Conservation (phyloP, 1,140 invertebrate genomes). For the Cephus cinctus region DNA sequence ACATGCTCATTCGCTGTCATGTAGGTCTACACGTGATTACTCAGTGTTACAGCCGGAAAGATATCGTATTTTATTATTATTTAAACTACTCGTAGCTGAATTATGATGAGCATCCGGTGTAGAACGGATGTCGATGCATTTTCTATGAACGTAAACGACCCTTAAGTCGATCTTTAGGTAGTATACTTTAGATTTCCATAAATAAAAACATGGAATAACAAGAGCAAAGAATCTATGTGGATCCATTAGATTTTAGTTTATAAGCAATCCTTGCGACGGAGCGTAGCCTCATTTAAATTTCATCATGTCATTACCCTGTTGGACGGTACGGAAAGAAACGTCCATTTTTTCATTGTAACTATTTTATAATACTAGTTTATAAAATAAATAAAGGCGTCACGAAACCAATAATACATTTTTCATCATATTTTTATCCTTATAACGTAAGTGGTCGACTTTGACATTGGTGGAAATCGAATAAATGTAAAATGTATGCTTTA, state of each 20-base stretch:
- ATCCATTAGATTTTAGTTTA: not conserved
- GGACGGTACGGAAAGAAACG: not conserved
- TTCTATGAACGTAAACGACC: too few species aligned
- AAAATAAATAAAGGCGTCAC: not conserved
- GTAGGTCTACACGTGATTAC: too few species aligned
- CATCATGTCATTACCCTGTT: not conserved
- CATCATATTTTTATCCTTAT: too few species aligned
- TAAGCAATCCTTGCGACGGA: not conserved
- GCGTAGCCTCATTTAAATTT: not conserved
- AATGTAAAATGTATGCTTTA: slow-evolving; percentile 58
- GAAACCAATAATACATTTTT: too few species aligned
- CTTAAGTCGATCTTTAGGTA: not conserved
- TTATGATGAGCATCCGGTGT: too few species aligned
- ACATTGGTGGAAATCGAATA: slow-evolving; percentile 45
- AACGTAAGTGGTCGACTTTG: too few species aligned
- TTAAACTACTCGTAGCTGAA: too few species aligned
- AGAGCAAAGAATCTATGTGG: not conserved
- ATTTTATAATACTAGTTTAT: slow-evolving; percentile 8
- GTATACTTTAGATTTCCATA: not conserved
- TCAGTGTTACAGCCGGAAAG: too few species aligned
- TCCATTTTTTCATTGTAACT: not conserved
- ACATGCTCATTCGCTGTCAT: too few species aligned
- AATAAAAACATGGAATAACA: not conserved
- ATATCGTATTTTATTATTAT: too few species aligned
- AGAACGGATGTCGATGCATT: too few species aligned